phyloP scores from a whole-genome alignment of 2,888 invertebrate genomes.

The Nemoura dubitans region DNA sequence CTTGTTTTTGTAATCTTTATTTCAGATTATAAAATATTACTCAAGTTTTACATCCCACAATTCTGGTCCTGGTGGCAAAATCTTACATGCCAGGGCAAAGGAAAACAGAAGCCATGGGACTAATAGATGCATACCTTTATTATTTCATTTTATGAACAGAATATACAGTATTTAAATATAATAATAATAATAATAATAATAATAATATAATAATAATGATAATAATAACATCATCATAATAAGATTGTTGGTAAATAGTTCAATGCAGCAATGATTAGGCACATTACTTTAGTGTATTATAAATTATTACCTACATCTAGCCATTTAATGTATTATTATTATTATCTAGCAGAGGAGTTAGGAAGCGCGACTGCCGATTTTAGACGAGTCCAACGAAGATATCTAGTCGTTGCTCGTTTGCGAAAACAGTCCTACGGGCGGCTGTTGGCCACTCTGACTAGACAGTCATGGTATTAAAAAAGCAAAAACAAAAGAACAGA shows the following conservation, averaged over 20 bases:
- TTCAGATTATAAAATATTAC: no score
- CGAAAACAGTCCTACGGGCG: slow-evolving; percentile 26
- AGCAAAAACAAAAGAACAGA: slow-evolving; percentile 29
- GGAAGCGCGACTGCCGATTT: background rate
- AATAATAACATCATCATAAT: slow-evolving; percentile 21
- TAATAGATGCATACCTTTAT: slow-evolving; percentile 34
- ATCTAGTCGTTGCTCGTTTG: background rate
- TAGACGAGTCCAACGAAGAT: background rate
- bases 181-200: slow-evolving; percentile 37
- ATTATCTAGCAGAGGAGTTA: background rate
- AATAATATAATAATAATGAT: no score
- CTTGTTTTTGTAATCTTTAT: no score
- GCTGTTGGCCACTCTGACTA: background rate
- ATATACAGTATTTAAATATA: slow-evolving; percentile 48
- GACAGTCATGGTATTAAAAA: slow-evolving; percentile 38
- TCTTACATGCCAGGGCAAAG: no score
- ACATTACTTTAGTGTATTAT: background rate
- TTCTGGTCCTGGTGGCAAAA: no score
- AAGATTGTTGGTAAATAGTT: background rate
- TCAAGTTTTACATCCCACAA: no score
- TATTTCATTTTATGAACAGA: slow-evolving; percentile 48
- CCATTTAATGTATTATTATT: background rate
- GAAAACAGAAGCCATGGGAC: no score
- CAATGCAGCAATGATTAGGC: background rate
- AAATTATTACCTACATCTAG: background rate